Conservation (phyloP, 2,797 vertebrate species). For the Botia kubotai region DNA sequence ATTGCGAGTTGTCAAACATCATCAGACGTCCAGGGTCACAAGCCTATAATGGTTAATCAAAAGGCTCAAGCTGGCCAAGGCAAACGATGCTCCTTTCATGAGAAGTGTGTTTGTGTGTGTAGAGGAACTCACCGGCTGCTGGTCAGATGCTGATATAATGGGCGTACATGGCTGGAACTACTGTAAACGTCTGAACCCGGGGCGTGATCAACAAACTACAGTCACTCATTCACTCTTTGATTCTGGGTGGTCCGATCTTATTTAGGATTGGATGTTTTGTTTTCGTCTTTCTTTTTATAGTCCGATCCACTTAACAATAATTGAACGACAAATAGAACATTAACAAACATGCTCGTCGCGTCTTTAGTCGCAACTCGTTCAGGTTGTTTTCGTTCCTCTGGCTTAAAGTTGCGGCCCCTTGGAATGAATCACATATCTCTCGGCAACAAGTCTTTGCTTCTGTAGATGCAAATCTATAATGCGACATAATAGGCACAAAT, state of each 20-base stretch:
- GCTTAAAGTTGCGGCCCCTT: constrained; percentile 27
- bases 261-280: constrained; percentile 62
- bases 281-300: constrained; percentile 77
- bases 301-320: constrained; percentile 70
- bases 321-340: constrained; percentile 66
- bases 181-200: constrained; percentile 70
- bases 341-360: constrained; percentile 75
- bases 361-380: constrained; percentile 67
- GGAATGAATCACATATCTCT: constrained; percentile 73
- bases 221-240: constrained; percentile 47
- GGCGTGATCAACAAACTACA: constrained; percentile 60
- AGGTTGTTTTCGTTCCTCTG: constrained; percentile 60
- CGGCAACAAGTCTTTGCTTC: constrained; percentile 76
- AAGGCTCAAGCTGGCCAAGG: constrained; percentile 30
- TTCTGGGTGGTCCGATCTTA: constrained; percentile 86
- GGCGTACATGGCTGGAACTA: constrained; percentile 52
- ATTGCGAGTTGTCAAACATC: constrained; percentile 97
- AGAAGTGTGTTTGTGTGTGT: constrained; percentile 35
- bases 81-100: constrained; percentile 43
- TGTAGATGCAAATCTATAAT: constrained; percentile 87
- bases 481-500: constrained; percentile 86
- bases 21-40: constrained; percentile 59
- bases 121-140: constrained; percentile 29
- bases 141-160: constrained; percentile 47
- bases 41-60: constrained; percentile 55